Conservation (phyloP, 2,797 vertebrate species). For the Platalea minor region DNA sequence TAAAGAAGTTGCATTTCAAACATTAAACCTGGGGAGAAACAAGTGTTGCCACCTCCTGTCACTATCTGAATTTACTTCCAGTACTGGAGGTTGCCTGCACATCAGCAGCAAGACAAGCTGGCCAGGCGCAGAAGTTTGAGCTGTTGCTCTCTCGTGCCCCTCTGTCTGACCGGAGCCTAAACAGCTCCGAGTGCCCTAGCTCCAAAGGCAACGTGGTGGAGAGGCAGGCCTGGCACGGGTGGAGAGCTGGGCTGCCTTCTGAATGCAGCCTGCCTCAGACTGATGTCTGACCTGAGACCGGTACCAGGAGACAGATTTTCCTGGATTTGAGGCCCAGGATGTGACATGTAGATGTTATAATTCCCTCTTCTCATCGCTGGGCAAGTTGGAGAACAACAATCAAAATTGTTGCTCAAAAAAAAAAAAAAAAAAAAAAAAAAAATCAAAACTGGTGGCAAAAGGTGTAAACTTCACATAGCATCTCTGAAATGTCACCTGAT, state of each 20-base stretch:
- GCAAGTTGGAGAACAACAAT: background rate
- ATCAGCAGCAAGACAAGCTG: background rate
- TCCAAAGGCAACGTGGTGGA: fast-evolving
- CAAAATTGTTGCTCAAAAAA: background rate
- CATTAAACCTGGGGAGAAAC: background rate
- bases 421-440: background rate
- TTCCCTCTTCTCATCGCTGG: background rate
- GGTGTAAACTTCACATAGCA: background rate
- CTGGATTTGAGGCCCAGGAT: background rate
- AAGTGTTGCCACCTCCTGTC: background rate
- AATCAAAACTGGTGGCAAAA: background rate
- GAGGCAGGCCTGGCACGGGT: background rate
- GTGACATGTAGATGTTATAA: background rate
- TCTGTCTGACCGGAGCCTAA: background rate
- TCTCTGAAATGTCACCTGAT: background rate
- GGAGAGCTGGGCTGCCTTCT: background rate
- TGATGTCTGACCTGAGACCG: background rate
- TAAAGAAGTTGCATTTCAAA: background rate
- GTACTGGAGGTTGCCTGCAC: background rate
- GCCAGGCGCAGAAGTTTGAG: background rate
- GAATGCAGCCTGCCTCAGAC: background rate
- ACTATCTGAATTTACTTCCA: background rate
- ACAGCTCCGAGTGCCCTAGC: background rate
- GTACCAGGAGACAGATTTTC: background rate
- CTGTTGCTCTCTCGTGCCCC: background rate